These are phyloP conservation scores for Elaphurus davidianus DNA, from an alignment of 2,113 vertebrate genomes.

Conservation along the genomic window DNA sequence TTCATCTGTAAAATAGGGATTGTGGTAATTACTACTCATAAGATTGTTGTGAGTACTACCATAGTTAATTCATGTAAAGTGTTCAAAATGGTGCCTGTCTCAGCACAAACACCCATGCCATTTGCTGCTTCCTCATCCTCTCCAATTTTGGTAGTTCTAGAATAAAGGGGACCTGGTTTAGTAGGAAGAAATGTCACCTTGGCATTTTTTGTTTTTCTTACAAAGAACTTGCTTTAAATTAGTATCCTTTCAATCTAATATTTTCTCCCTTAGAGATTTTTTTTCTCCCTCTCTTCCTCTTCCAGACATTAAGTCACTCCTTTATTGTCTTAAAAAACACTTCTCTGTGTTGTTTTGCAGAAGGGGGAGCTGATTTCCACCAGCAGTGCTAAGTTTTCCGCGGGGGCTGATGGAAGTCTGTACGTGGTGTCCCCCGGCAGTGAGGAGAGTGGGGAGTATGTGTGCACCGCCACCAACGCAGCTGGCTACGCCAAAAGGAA, in stretches of 20 bases:
- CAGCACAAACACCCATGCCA: rapidly evolving
- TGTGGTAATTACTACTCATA: neutral
- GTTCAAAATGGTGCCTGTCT: neutral
- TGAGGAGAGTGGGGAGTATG: conserved; percentile 92
- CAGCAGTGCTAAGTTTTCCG: conserved; percentile 82
- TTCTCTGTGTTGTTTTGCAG: conserved; percentile 74
- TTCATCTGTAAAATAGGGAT: neutral
- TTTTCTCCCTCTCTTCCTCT: neutral
- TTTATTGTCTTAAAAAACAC: conserved; percentile 4
- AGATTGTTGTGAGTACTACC: neutral
- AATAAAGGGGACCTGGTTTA: neutral
- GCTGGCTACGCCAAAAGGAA: conserved; percentile 92
- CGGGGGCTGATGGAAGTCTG: conserved; percentile 89
- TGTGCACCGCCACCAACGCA: conserved; percentile 92
- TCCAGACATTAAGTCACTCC: conserved; percentile 4
- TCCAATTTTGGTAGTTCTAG: neutral
- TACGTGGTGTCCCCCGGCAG: conserved; percentile 87
- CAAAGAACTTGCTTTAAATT: neutral
- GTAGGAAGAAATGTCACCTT: neutral
- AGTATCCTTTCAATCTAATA: neutral
- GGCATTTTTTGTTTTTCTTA: neutral
- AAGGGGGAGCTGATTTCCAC: conserved; percentile 87
- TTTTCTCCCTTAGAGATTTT: neutral
- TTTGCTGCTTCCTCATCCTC: neutral
- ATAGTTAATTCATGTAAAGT: neutral